These are phyloP conservation scores for Pelodiscus sinensis DNA, from an alignment of 2,113 vertebrate genomes.

Conservation along the genomic window DNA sequence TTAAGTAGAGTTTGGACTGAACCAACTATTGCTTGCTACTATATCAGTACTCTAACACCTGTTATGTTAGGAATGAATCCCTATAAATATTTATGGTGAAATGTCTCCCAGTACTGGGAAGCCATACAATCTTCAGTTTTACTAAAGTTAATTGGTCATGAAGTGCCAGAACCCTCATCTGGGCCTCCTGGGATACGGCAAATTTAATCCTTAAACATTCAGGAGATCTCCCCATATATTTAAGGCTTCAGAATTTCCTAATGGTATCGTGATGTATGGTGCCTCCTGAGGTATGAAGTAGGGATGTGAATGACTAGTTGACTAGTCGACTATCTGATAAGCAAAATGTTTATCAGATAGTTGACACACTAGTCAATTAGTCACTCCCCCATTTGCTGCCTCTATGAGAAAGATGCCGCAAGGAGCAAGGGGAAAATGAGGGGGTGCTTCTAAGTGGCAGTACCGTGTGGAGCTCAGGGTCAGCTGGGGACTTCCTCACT, in stretches of 20 bases:
- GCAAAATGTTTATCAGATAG: too few relatives aligned
- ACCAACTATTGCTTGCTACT: background rate
- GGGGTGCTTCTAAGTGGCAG: too few relatives aligned
- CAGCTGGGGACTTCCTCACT: too few relatives aligned
- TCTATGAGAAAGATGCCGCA: too few relatives aligned
- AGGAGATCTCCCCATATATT: background rate
- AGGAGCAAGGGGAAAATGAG: too few relatives aligned
- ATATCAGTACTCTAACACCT: background rate
- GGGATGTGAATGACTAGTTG: too few relatives aligned
- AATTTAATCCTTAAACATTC: background rate
- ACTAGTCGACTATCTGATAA: too few relatives aligned
- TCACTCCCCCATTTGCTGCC: too few relatives aligned
- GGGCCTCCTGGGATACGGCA: background rate
- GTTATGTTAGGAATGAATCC: background rate
- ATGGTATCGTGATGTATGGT: conserved; percentile 4
- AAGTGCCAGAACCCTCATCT: background rate
- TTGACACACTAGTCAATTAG: too few relatives aligned
- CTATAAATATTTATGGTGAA: background rate
- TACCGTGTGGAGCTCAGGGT: too few relatives aligned
- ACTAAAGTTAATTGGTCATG: background rate
- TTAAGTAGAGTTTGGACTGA: background rate
- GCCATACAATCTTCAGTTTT: background rate
- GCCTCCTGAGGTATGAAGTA: background rate
- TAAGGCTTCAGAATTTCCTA: background rate
- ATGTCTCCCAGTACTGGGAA: background rate